Evolutionary conservation across 1,140 invertebrate species (phyloP), one percentile per base, ranked within the genome.

Genomic region (Neodiprion fabricii): DNA sequence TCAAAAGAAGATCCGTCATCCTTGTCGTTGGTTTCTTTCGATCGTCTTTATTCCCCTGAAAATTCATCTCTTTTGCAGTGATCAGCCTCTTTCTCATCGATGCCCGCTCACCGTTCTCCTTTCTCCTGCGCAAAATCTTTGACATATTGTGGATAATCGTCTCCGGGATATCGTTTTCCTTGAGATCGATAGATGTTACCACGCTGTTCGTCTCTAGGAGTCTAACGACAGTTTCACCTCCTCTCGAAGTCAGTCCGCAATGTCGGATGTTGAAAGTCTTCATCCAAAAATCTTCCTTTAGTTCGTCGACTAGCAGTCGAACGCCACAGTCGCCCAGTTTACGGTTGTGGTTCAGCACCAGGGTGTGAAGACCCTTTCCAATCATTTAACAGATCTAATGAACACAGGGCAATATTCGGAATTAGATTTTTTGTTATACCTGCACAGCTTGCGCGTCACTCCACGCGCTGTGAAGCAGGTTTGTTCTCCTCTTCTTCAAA

Each of bases 261-360:
- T 10, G 68, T 28, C 72, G 76, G 21, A 82, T 2, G 8, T 72
- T 75, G 48, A 82, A 70, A 3, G 67, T 74, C 66, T 69, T 81
- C 40, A 82, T 9, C 77, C 77, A 82, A 11, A 75, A 77, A 49
- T 82, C 76, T 47, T 72, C 73, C 28, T 77, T 78, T 14, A 82
- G 74, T 0, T 61, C 66, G 7, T 67, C 9, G n/a, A 50, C 61
- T 53, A 82, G 72, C 11, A 72, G 72, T 3, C 48, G 50, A 0
- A 82, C 47, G 1, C 79, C 78, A 9, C 47, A 48, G 21, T 82
- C 76, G 1, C 72, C 49, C 1, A 82, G 75, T 70, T 78, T 76
- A 7, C 61, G 53, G 78, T 82, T 82, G 49, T 71, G 69, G 14
- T 77, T 72, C 8, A 82, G 40, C 7, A 82, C 71, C 40, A 82